A percentile compares a stretch with the other conserved stretches of the same genome.
phyloP scores from a whole-genome alignment of 2,797 vertebrate species.

The Rousettus madagascariensis region DNA sequence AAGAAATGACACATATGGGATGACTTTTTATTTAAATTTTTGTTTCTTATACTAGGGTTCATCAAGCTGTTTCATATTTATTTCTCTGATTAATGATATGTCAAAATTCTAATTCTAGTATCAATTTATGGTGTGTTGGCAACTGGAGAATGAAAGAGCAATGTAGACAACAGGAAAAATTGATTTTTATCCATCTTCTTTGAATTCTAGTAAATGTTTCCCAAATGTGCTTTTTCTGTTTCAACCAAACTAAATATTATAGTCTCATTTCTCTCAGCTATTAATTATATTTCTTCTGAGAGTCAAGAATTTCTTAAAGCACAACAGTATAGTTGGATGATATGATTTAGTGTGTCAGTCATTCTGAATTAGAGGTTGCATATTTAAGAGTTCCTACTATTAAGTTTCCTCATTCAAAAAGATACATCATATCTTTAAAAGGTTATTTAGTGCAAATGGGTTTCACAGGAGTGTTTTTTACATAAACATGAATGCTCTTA shows the following conservation, averaged over 20 bases:
- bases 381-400: slow-evolving; percentile 66
- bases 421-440: slow-evolving; percentile 62
- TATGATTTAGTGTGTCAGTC: slow-evolving; percentile 65
- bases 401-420: slow-evolving; percentile 65
- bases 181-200: slow-evolving; percentile 84
- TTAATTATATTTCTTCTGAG: slow-evolving; percentile 77
- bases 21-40: slow-evolving; percentile 82
- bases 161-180: slow-evolving; percentile 81
- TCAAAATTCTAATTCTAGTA: slow-evolving; percentile 85
- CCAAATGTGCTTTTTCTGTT: slow-evolving; percentile 82
- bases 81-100: slow-evolving; percentile 86
- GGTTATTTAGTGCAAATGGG: slow-evolving; percentile 21
- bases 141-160: slow-evolving; percentile 80
- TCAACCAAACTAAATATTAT: slow-evolving; percentile 82
- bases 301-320: slow-evolving; percentile 76
- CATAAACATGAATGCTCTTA: slow-evolving; percentile 66
- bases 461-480: slow-evolving; percentile 35
- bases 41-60: slow-evolving; percentile 82
- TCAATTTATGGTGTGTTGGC: slow-evolving; percentile 83
- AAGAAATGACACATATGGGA: slow-evolving; percentile 81
- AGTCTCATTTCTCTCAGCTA: slow-evolving; percentile 75
- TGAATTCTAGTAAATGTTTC: slow-evolving; percentile 83
- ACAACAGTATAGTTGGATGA: slow-evolving; percentile 38
- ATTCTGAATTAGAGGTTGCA: slow-evolving; percentile 75
- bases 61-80: slow-evolving; percentile 85